Evolutionary conservation across 1,140 invertebrate species (phyloP), one percentile per base, ranked within the genome.

Genomic region (Neoseiulus cucumeris): DNA sequence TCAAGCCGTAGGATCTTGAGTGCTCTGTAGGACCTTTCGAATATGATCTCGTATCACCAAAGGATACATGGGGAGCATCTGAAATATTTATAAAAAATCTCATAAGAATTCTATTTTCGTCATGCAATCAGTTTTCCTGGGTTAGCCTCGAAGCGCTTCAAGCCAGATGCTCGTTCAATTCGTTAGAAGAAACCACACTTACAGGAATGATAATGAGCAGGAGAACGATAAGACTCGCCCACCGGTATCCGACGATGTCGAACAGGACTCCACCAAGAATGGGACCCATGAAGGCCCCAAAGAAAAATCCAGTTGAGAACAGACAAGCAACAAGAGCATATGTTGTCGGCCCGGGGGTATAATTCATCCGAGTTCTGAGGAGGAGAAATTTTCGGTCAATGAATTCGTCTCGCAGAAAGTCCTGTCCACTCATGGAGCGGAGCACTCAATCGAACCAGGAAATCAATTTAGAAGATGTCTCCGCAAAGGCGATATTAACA

Each of bases 11-110:
- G 14, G 25, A 25, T 29, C 25, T 59, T 12, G 51, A 14, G 51
- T 20, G 22, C 51, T 59, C 33, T 59, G 51, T 29, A 25, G 17
- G 22, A 59, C 51, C 14, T 33, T 33, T 4, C 51, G 51, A 29
- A 14, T 25, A 9, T 25, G 51, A 59, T 59, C 51, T 59, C 51
- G 51, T 14, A 59, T 18, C 12, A 59, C 51, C 22, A 59, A 25
- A 2, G 51, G 51, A 59, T 59, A 59, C 51, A 25, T 59, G 25
- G 51, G 51, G 25, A 25, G 14, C 51, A 59, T 59, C 51, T 59
- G 22, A 18, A 59, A 59, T 25, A 59, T 9, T 18, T 12, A 59
- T 39, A 39, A 39, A 4, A 9, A 4, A 39, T 39, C 33, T 39
- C 4, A 39, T 39, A 9, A 9, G 9, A 4, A 39, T 39, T 39